phyloP scores from a whole-genome alignment of 1,140 invertebrate genomes.

The Caenorhabditis briggsae region DNA sequence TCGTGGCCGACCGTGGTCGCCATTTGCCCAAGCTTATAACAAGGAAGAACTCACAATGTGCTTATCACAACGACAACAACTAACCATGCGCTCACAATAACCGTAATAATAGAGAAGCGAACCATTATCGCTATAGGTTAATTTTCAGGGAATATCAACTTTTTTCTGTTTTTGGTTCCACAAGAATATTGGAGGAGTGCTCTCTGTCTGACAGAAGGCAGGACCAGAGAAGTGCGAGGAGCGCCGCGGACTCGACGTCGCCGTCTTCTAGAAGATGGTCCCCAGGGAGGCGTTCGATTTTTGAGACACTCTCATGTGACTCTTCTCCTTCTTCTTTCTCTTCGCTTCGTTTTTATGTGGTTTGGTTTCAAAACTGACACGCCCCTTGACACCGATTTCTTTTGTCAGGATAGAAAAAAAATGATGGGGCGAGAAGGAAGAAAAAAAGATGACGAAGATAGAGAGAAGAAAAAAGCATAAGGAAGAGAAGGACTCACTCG shows the following conservation, averaged over 20 bases:
- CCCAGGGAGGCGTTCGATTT: conserved; percentile 45
- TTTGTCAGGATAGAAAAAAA: neutral
- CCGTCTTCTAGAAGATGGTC: conserved; percentile 19
- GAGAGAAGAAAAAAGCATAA: neutral
- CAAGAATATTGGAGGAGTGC: no score
- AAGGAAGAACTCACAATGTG: no score
- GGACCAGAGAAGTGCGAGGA: conserved; percentile 21
- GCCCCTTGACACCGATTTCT: neutral
- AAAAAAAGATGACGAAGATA: neutral
- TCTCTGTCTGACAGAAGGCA: neutral
- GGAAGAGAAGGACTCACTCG: neutral
- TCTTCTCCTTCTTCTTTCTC: conserved; percentile 26
- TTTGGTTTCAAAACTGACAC: conserved; percentile 39
- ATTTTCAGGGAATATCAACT: no score
- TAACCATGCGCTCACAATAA: neutral
- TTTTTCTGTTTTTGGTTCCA: no score
- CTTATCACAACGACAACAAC: neutral
- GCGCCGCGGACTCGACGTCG: neutral
- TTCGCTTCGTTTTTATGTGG: conserved; percentile 20
- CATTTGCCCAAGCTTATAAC: no score
- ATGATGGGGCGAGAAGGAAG: neutral
- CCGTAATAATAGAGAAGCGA: conserved; percentile 1
- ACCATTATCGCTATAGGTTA: neutral
- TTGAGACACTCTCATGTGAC: conserved; percentile 54
- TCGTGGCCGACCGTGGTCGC: no score